Conservation (phyloP, 2,888 invertebrate species). For the Netelia virgata region DNA sequence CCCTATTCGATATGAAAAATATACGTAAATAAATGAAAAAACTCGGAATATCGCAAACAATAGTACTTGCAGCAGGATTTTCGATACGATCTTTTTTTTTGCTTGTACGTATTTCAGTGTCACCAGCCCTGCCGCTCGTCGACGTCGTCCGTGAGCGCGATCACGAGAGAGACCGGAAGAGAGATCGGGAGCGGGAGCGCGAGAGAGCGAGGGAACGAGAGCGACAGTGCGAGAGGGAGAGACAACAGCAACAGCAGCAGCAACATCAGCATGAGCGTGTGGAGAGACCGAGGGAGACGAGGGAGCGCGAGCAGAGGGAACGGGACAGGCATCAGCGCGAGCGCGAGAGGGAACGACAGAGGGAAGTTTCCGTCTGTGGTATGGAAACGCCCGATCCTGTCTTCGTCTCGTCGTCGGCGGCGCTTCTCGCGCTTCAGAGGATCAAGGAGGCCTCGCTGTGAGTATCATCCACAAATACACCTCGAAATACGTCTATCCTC, state of each 20-base stretch:
- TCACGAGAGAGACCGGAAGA: slow-evolving; percentile 72
- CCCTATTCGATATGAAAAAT: neutral
- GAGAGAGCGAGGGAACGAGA: slow-evolving; percentile 51
- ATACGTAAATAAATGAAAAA: neutral
- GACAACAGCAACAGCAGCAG: slow-evolving; percentile 72
- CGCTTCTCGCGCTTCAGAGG: slow-evolving; percentile 86
- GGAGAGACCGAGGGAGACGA: slow-evolving; percentile 73
- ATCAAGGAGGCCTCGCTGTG: slow-evolving; percentile 87
- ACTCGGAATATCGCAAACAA: neutral
- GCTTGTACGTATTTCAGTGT: slow-evolving; percentile 75
- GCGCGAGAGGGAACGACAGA: slow-evolving; percentile 75
- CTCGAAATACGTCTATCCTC: neutral
- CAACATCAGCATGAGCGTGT: slow-evolving; percentile 72
- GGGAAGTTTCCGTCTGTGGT: slow-evolving; percentile 81
- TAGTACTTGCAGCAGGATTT: neutral
- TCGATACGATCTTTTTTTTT: slow-evolving; percentile 32
- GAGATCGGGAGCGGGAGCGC: slow-evolving; percentile 70
- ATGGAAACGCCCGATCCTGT: slow-evolving; percentile 83
- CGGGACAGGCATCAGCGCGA: slow-evolving; percentile 76
- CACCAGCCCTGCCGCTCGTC: slow-evolving; percentile 79
- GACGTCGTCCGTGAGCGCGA: slow-evolving; percentile 80
- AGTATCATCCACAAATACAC: slow-evolving; percentile 76
- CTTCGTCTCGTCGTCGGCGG: slow-evolving; percentile 85
- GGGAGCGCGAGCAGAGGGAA: slow-evolving; percentile 74
- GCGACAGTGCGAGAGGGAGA: slow-evolving; percentile 54